phyloP scores from a whole-genome alignment of 2,797 vertebrate species.

The Podargus strigoides region DNA sequence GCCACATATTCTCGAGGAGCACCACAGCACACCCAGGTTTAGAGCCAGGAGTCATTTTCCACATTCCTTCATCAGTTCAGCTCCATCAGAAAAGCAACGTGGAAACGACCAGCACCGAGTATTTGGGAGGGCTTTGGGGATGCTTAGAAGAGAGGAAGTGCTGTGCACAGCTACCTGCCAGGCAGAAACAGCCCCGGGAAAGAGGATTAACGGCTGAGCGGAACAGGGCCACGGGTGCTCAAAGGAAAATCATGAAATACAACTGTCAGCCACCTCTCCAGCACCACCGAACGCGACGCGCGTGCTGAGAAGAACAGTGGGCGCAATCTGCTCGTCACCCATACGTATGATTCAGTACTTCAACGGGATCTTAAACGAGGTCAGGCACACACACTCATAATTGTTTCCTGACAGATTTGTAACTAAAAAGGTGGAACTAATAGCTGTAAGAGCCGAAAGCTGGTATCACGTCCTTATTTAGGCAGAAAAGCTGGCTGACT shows the following conservation, averaged over 20 bases:
- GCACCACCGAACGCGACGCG: background rate
- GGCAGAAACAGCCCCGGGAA: background rate
- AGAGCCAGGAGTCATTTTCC: background rate
- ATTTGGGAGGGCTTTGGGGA: background rate
- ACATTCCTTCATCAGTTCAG: background rate
- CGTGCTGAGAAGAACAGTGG: fast-evolving
- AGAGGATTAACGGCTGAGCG: fast-evolving
- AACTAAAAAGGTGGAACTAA: conserved; percentile 54
- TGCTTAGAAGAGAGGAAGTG: background rate
- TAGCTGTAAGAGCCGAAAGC: background rate
- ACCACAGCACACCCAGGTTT: background rate
- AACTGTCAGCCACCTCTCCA: background rate
- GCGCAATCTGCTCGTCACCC: background rate
- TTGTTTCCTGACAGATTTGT: background rate
- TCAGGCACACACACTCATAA: background rate
- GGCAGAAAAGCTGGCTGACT: background rate
- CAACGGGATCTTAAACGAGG: background rate
- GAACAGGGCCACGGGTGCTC: fast-evolving
- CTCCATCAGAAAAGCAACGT: background rate
- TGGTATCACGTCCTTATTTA: conserved; percentile 1
- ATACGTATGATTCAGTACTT: background rate
- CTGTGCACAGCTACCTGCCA: background rate
- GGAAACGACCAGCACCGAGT: background rate
- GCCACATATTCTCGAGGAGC: fast-evolving
- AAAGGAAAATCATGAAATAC: background rate